Evolutionary conservation across 2,113 vertebrate species (phyloP), one percentile per base, ranked within the genome.

Genomic region (Cichladusa arquata): DNA sequence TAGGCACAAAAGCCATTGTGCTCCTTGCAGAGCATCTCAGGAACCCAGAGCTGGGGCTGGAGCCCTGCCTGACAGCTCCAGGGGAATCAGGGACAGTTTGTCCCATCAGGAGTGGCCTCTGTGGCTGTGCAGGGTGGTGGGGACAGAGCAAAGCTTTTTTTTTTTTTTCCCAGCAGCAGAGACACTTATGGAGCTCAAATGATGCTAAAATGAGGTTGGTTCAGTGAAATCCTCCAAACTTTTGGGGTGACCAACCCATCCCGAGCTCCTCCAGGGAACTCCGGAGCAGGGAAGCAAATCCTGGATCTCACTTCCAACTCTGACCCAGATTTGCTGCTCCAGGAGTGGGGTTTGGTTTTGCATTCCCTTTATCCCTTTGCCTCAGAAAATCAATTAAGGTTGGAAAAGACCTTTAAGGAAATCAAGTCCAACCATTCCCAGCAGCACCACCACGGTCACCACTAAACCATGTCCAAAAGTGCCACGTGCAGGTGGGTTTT

Each of bases 1-100:
- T 88, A 94, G 90, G 61, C 54, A 92, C 81, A 80, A 94, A 94
- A 87, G 78, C 74, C 66, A 54, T 44, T 91, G 86, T 86, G 92
- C 91, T 86, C 12, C 62, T 88, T 5, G 6, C 85, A 86, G 83
- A 71, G 91, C 61, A 87, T 24, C 94, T 86, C 47, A 53, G 91
- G 86, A 88, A 23, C 65, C 2, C 6, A 38, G 57, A 48, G 79
- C 74, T 82, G 33, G 14, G 85, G 81, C 87, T 33, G 45, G 4
- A 58, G 72, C 83, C 3, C 56, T 84, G 94, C 60, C 6, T 81
- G 95, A 54, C 81, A 81, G 91, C 86, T 26, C 47, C 57, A 31
- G 67, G 25, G 42, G 44, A 61, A 90, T 81, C 60, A 83, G 93
- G 7, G 45, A 58, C 90, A 71, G 77, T 90, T 45, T 94, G 94